phyloP scores from a whole-genome alignment of 2,113 vertebrate species.

The Craseonycteris thonglongyai region DNA sequence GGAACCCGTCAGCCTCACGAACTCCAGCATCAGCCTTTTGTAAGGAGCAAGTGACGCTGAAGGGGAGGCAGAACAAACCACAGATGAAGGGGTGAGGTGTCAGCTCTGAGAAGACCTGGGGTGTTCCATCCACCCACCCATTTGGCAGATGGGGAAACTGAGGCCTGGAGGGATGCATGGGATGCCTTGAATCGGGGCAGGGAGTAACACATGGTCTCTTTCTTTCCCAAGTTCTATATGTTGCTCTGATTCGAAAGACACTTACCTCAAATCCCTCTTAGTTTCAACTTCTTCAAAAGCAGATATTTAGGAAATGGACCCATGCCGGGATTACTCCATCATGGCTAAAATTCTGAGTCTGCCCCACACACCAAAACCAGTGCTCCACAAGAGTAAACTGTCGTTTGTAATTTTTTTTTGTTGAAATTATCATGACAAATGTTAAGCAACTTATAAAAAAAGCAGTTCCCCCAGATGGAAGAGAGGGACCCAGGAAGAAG shows the following conservation, averaged over 20 bases:
- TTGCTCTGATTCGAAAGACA: neutral
- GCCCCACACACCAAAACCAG: neutral
- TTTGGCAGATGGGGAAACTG: neutral
- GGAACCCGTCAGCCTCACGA: accelerated
- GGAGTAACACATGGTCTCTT: neutral
- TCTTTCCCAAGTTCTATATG: neutral
- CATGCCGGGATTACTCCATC: accelerated
- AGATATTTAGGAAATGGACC: neutral
- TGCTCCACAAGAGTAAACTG: neutral
- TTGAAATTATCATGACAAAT: neutral
- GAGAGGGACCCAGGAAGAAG: neutral
- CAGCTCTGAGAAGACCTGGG: neutral
- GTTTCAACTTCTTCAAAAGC: neutral
- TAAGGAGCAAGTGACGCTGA: neutral
- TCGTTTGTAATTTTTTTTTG: neutral
- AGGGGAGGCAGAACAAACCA: accelerated
- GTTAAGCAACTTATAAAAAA: neutral
- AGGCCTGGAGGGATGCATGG: accelerated
- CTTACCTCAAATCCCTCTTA: neutral
- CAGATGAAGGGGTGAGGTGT: accelerated
- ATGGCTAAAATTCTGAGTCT: accelerated
- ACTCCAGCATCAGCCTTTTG: neutral
- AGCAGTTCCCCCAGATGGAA: neutral
- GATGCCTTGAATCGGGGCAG: too few relatives aligned
- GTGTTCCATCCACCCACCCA: neutral